Conservation (phyloP, 2,888 invertebrate genomes). For the Sminthurinus aureus region DNA sequence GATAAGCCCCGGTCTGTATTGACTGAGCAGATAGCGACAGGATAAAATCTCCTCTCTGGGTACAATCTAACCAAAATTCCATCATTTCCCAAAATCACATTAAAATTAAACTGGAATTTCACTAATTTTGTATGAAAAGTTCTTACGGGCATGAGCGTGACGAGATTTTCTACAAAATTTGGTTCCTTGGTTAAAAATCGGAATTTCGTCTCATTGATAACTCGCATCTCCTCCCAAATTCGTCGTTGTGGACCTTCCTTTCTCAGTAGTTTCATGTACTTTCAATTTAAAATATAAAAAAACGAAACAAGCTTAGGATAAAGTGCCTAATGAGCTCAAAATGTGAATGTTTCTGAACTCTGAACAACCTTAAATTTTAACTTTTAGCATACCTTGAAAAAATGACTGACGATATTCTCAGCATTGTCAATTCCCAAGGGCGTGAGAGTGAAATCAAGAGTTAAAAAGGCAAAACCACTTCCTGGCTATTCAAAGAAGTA, state of each 20-base stretch:
- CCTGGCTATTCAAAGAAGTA: no score
- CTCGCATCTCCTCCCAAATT: slow-evolving; percentile 35
- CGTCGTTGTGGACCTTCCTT: slow-evolving; percentile 25
- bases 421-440: slow-evolving; percentile 87
- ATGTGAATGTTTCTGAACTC: no score
- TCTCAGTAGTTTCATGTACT: slow-evolving; percentile 24
- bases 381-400: slow-evolving; percentile 76
- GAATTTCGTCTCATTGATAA: slow-evolving; percentile 23
- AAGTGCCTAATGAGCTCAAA: background rate
- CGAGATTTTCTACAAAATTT: slow-evolving; percentile 19
- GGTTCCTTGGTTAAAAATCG: slow-evolving; percentile 4
- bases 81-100: background rate
- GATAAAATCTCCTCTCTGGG: slow-evolving; percentile 85
- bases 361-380: no score
- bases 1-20: slow-evolving; percentile 87
- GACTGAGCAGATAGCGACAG: slow-evolving; percentile 77
- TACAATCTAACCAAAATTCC: slow-evolving; percentile 62
- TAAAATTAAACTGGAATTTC: background rate
- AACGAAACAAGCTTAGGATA: background rate
- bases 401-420: slow-evolving; percentile 83
- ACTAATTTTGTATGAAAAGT: no score
- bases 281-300: background rate
- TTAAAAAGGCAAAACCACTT: slow-evolving; percentile 90
- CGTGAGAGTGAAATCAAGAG: slow-evolving; percentile 83
- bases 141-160: slow-evolving; percentile 37